Evolutionary conservation across 2,888 invertebrate species (phyloP).

Genomic region (Cantharis rustica): DNA sequence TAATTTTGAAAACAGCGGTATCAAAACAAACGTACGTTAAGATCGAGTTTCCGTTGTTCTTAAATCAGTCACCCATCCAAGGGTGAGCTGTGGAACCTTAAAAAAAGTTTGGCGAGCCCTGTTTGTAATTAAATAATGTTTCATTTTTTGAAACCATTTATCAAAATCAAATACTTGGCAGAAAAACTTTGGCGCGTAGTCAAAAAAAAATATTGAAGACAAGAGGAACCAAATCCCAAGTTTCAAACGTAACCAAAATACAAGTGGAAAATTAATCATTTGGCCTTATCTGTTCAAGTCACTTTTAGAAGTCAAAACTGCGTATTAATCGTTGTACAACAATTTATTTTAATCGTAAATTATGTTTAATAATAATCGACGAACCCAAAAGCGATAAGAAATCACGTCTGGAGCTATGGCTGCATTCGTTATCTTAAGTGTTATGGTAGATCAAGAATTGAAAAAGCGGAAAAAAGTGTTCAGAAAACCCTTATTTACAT

Average conservation of each 20-base stretch:
- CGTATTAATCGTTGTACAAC: background rate
- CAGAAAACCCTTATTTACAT: background rate
- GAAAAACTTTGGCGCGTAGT: background rate
- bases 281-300: background rate
- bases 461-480: background rate
- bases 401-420: background rate
- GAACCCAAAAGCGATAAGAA: background rate
- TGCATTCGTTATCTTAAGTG: background rate
- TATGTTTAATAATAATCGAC: background rate
- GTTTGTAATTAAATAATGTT: background rate
- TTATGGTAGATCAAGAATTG: constrained; percentile 2
- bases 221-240: background rate
- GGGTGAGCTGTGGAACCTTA: too few relatives aligned
- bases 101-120: background rate
- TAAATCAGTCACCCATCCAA: too few relatives aligned
- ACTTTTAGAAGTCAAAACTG: background rate
- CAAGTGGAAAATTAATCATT: background rate
- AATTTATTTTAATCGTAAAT: background rate
- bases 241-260: background rate
- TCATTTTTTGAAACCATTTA: background rate
- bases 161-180: background rate
- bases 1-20: background rate
- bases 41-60: too few relatives aligned
- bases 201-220: background rate
- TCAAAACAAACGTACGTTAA: background rate